phyloP scores from a whole-genome alignment of 92 coral and sea anemone genomes.

The Zoanthus solanderi region DNA sequence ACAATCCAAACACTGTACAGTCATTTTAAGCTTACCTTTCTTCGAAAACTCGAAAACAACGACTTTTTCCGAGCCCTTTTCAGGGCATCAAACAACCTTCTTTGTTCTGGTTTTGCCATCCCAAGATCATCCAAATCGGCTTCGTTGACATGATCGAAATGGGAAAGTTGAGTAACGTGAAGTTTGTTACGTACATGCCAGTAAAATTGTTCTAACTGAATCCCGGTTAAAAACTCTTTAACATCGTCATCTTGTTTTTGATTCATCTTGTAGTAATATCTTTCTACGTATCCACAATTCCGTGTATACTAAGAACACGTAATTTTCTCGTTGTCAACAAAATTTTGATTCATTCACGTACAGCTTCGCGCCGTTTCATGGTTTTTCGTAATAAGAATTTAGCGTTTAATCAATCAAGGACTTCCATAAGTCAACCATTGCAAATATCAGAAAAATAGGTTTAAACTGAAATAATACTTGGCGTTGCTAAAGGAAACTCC shows the following conservation, averaged over 20 bases:
- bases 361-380: constrained; percentile 41
- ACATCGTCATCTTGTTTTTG: constrained; percentile 74
- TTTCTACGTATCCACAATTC: neutral
- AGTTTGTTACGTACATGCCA: constrained; percentile 84
- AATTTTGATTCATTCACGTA: constrained; percentile 28
- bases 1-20: neutral
- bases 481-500: neutral
- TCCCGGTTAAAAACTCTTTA: constrained; percentile 69
- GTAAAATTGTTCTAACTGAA: constrained; percentile 94
- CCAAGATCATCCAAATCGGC: constrained; percentile 85
- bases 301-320: neutral
- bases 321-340: constrained; percentile 16
- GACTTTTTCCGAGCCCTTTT: constrained; percentile 86
- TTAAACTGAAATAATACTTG: neutral
- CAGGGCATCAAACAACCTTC: constrained; percentile 89
- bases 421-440: too few species aligned
- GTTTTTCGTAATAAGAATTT: constrained; percentile 1
- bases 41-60: constrained; percentile 80
- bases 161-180: constrained; percentile 83
- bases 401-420: constrained; percentile 6
- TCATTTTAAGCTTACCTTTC: constrained; percentile 72
- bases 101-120: constrained; percentile 96
- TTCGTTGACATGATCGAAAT: constrained; percentile 93
- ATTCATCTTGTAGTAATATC: constrained; percentile 33
- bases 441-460: neutral